Evolutionary conservation across 2,113 vertebrate genomes (phyloP).

Genomic region (Salvelinus namaycush): DNA sequence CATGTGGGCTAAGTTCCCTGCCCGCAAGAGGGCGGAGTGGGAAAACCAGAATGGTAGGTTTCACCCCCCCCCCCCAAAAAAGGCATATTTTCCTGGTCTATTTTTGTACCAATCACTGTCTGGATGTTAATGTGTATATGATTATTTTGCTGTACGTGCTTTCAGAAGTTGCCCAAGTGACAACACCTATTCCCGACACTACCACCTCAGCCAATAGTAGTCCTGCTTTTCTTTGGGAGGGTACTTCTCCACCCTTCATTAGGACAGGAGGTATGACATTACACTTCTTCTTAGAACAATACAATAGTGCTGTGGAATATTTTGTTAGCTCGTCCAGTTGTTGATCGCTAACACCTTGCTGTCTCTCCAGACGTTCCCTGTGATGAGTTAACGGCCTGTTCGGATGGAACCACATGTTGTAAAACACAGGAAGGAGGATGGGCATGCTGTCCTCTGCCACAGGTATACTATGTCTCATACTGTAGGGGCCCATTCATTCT

Average conservation of each 20-base stretch:
- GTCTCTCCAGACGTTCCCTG: too few species aligned
- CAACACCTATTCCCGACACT: slow-evolving; percentile 10
- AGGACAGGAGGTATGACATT: slow-evolving; percentile 16
- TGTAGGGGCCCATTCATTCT: too few species aligned
- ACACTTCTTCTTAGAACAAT: not conserved
- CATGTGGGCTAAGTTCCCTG: slow-evolving; percentile 73
- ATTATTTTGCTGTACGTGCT: not conserved
- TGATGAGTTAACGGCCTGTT: too few species aligned
- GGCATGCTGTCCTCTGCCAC: slow-evolving; percentile 66
- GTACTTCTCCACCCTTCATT: slow-evolving; percentile 23
- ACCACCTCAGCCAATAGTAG: slow-evolving; percentile 8
- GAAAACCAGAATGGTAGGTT: slow-evolving; percentile 59
- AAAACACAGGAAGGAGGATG: slow-evolving; percentile 28
- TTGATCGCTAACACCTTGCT: too few species aligned
- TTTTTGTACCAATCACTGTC: not conserved
- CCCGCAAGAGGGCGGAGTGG: slow-evolving; percentile 64
- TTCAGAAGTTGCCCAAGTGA: slow-evolving; percentile 20
- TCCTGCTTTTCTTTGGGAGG: slow-evolving; percentile 1
- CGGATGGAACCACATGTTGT: not conserved
- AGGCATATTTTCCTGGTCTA: not conserved
- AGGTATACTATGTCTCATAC: slow-evolving; percentile 37
- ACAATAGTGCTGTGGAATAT: not conserved
- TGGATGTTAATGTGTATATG: not conserved
- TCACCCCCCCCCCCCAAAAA: not conserved
- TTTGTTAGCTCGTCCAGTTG: too few species aligned